phyloP scores from a whole-genome alignment of 2,113 vertebrate species.

The Apeltes quadracus region DNA sequence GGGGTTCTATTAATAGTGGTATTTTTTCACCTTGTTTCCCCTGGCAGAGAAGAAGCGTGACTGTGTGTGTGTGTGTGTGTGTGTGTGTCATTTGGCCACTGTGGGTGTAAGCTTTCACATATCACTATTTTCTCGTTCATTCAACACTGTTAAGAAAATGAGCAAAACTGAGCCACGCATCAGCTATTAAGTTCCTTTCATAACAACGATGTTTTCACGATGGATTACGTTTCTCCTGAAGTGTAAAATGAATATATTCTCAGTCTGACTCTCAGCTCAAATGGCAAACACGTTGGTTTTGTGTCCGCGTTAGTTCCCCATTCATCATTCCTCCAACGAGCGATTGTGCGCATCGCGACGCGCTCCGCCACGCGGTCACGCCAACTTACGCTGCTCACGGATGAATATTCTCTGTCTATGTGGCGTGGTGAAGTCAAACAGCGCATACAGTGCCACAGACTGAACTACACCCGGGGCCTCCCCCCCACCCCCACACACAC shows the following conservation, averaged over 20 bases:
- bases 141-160: constrained; percentile 52
- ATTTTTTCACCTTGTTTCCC: constrained; percentile 57
- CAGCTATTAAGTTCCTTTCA: constrained; percentile 19
- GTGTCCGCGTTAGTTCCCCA: not conserved
- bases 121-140: constrained; percentile 55
- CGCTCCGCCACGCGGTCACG: constrained; percentile 10
- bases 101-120: constrained; percentile 59
- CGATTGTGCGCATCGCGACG: not conserved
- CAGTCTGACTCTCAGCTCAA: not conserved
- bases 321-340: constrained; percentile 10
- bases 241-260: constrained; percentile 33
- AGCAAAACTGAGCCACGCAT: constrained; percentile 32
- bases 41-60: constrained; percentile 54
- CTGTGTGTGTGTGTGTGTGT: constrained; percentile 55
- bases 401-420: not conserved
- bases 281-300: constrained; percentile 23
- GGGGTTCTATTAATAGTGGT: constrained; percentile 50
- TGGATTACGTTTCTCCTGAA: constrained; percentile 12
- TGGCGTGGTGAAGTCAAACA: constrained; percentile 1
- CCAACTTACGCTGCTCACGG: constrained; percentile 7
- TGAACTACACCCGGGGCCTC: constrained; percentile 32
- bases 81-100: constrained; percentile 57
- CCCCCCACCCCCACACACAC: constrained; percentile 60
- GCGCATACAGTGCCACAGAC: not conserved
- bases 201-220: constrained; percentile 27